Percentiles rank a stretch among this genome's conserved stretches.
Evolutionary conservation across 2,888 invertebrate species (phyloP).

Genomic region (Campaea margaritaria): DNA sequence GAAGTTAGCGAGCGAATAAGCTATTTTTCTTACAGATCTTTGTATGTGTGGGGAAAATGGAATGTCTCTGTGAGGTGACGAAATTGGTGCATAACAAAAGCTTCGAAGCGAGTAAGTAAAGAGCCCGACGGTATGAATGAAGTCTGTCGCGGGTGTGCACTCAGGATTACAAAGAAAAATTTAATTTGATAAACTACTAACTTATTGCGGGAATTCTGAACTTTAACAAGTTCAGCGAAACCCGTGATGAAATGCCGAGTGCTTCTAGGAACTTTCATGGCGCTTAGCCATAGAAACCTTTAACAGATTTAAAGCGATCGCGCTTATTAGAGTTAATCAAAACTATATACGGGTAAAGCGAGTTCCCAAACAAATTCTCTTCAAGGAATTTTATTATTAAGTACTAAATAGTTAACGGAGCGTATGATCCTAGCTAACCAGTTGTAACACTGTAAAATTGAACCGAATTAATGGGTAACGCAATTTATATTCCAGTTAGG

Average conservation of each 20-base stretch:
- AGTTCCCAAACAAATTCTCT: background rate
- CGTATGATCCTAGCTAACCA: background rate
- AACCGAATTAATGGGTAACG: background rate
- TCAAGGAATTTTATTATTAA: slow-evolving; percentile 52
- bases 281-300: slow-evolving; percentile 34
- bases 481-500: slow-evolving; percentile 13
- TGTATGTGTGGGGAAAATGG: slow-evolving; percentile 6
- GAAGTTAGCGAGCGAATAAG: slow-evolving; percentile 39
- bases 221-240: slow-evolving; percentile 44
- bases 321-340: background rate
- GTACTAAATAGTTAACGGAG: no score
- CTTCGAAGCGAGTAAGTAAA: slow-evolving; percentile 4
- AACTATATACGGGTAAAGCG: background rate
- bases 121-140: slow-evolving; percentile 19
- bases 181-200: slow-evolving; percentile 31
- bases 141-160: slow-evolving; percentile 7
- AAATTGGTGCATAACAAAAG: slow-evolving; percentile 15
- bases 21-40: slow-evolving; percentile 40
- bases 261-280: slow-evolving; percentile 48
- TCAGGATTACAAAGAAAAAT: slow-evolving; percentile 25
- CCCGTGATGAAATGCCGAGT: slow-evolving; percentile 47
- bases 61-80: slow-evolving; percentile 3
- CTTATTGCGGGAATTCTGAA: slow-evolving; percentile 44
- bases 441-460: no score
- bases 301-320: background rate